Evolutionary conservation across 2,797 vertebrate species (phyloP).

Genomic region (Nannoperca obscura): DNA sequence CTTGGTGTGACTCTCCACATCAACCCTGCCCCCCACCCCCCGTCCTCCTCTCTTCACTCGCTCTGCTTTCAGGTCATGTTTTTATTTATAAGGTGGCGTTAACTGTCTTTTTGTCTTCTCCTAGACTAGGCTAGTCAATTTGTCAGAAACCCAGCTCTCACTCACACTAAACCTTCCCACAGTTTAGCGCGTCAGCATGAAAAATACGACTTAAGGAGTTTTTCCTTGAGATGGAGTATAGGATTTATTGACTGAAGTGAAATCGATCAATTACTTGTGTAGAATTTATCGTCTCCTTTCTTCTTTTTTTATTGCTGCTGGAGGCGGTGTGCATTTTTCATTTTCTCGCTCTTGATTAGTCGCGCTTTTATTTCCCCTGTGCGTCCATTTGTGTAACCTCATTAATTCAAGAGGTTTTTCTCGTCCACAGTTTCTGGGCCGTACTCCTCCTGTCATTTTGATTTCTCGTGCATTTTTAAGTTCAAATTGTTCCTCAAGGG

Average conservation of each 20-base stretch:
- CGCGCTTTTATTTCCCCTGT: conserved; percentile 21
- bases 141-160: conserved; percentile 8
- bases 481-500: neutral
- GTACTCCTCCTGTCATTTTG: conserved; percentile 4
- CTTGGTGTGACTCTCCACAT: conserved; percentile 54
- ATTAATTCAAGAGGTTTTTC: conserved; percentile 33
- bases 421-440: neutral
- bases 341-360: neutral
- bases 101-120: conserved; percentile 48
- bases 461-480: conserved; percentile 32
- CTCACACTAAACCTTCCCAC: neutral
- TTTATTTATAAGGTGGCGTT: conserved; percentile 60
- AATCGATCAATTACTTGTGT: conserved; percentile 7
- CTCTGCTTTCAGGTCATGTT: conserved; percentile 50
- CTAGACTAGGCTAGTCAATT: conserved; percentile 34
- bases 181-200: neutral
- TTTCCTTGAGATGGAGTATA: neutral
- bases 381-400: conserved; percentile 8
- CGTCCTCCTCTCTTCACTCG: conserved; percentile 37
- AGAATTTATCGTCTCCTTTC: neutral
- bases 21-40: neutral
- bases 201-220: neutral
- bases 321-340: neutral
- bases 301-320: neutral
- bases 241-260: neutral